phyloP scores from a whole-genome alignment of 2,797 vertebrate genomes.

The Tauraco hartlaubi region DNA sequence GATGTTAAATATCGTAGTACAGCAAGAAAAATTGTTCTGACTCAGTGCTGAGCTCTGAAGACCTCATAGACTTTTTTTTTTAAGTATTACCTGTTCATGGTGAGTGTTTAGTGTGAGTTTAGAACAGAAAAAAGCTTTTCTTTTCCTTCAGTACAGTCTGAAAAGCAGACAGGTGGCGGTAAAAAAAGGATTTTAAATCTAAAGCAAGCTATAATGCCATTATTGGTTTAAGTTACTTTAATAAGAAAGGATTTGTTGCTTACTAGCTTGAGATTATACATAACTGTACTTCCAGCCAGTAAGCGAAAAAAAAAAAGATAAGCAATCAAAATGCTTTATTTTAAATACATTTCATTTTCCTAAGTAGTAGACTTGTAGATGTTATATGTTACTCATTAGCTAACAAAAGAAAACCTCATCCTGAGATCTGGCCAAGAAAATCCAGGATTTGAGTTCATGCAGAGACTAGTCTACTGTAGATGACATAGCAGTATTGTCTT shows the following conservation, averaged over 20 bases:
- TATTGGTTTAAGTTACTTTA: conserved; percentile 68
- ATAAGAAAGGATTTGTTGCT: conserved; percentile 59
- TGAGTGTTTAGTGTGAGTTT: background rate
- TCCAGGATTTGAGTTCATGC: background rate
- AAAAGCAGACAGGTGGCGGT: conserved; percentile 66
- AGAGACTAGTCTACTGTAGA: conserved; percentile 14
- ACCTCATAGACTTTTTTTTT: background rate
- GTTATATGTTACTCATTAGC: background rate
- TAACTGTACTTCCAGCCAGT: conserved; percentile 17
- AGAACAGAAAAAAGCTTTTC: background rate
- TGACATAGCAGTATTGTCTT: conserved; percentile 18
- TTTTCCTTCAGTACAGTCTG: background rate
- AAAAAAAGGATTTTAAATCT: conserved; percentile 41
- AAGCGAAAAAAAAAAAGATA: background rate
- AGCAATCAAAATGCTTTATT: background rate
- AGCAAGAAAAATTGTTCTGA: background rate
- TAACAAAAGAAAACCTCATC: conserved; percentile 3
- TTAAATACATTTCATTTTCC: background rate
- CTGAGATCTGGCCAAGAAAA: conserved; percentile 8
- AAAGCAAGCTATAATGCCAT: conserved; percentile 57
- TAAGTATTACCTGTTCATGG: background rate
- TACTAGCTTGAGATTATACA: background rate
- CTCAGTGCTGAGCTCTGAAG: background rate
- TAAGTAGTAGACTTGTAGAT: background rate
- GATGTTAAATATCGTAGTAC: background rate